Base-by-base conservation (phyloP, 2,888 invertebrate genomes). In the Apamea monoglypha region DNA sequence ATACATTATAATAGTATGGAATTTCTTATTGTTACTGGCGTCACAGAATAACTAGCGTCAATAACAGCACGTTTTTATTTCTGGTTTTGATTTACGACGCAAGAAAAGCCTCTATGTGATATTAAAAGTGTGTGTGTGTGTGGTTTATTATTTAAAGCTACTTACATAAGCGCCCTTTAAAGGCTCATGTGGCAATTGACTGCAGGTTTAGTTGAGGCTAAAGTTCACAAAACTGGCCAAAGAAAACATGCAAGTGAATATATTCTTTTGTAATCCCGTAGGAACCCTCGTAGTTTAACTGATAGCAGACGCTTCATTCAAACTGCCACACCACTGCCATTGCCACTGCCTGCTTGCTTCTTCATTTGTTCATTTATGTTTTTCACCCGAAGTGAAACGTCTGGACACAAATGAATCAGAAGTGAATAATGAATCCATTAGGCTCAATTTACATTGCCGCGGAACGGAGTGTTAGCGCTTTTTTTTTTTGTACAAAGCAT, bases 151-250 rank as follows among this genome's bases (percentile, higher is more conserved):
- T 74, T 87, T 85, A 68, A 84, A 59, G 50, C 12, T 82, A 25
- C 25, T 87, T 84, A 80, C 63, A 75, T 85, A 87, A 84, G 61
- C 16, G 71, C 88, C 84, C 84, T 80, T 87, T 87, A 47, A 50
- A 36, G 36, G 5, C 36, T 36, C 29, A 63, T 83, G 78, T 59
- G 74, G 79, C 63, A 87, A 84, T 53, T 59, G 73, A 56, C 61
- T 63, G 5, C 16, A 32, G 40, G 86, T 50, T 25, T 63, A 72
- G 21, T 6, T 71, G 53, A 61, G 84, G 85, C 80, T 72, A 87
- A 75, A 84, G 84, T 64, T 87, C 85, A 69, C 44, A n/a, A 4
- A 36, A 56, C 36, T 69, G 59, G 25, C 8, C 78, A 87, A 21
- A 63, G 56, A n/a, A 64, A 44, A 75, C 59, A 66, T 44, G 6